Percentiles rank a stretch among this genome's conserved stretches.
These are phyloP conservation scores for Tillus elongatus DNA, from an alignment of 2,888 invertebrate genomes.

Conservation along the genomic window DNA sequence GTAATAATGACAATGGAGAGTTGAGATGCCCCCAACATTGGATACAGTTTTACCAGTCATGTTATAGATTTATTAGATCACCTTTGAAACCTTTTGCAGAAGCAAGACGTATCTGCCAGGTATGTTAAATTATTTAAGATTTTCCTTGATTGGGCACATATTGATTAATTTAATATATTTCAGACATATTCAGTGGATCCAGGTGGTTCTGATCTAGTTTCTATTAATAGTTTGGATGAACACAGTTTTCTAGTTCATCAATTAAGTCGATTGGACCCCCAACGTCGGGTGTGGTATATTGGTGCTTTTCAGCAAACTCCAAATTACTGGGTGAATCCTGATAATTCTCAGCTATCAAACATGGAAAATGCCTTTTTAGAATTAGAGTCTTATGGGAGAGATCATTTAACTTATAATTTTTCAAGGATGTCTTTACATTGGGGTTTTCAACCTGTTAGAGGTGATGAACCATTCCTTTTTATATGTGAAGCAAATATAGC, in stretches of 20 bases:
- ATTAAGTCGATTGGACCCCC: conserved; percentile 74
- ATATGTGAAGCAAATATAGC: conserved; percentile 83
- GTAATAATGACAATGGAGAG: conserved; percentile 30
- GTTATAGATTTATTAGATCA: conserved; percentile 84
- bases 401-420: conserved; percentile 73
- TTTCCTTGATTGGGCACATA: conserved; percentile 4
- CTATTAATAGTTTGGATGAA: conserved; percentile 74
- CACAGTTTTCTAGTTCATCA: conserved; percentile 79
- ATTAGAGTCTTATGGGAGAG: conserved; percentile 49
- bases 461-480: conserved; percentile 66
- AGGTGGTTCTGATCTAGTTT: conserved; percentile 64
- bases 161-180: conserved; percentile 10
- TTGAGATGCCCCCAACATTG: conserved; percentile 75
- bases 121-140: conserved; percentile 22
- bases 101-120: conserved; percentile 70
- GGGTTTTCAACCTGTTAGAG: conserved; percentile 75
- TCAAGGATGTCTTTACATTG: conserved; percentile 64
- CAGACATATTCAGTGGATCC: conserved; percentile 50
- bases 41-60: conserved; percentile 71
- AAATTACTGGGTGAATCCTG: conserved; percentile 77
- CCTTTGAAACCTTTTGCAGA: conserved; percentile 72
- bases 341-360: conserved; percentile 67
- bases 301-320: conserved; percentile 67
- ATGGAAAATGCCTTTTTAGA: conserved; percentile 77
- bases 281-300: conserved; percentile 79